phyloP scores from a whole-genome alignment of 2,888 invertebrate genomes.

The Drosophila subsilvestris region DNA sequence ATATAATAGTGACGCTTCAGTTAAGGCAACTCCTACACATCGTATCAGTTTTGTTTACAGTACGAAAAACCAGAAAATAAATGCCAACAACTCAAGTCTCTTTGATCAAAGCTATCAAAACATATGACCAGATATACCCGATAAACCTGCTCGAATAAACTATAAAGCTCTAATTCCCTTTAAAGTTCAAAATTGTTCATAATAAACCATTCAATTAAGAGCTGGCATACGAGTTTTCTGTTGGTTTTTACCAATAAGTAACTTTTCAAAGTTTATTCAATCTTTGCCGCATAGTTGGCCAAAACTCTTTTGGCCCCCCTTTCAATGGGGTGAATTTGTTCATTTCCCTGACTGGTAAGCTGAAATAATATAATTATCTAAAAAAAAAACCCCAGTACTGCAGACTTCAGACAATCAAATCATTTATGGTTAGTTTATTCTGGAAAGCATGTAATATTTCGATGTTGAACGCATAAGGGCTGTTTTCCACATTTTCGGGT shows the following conservation, averaged over 20 bases:
- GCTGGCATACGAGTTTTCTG: too few species aligned
- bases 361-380: slow-evolving; percentile 78
- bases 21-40: too few species aligned
- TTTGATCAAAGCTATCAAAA: not conserved
- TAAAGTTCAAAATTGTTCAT: not conserved
- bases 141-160: not conserved
- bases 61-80: too few species aligned
- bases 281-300: not conserved
- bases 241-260: not conserved
- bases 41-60: too few species aligned
- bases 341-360: slow-evolving; percentile 74
- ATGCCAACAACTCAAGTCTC: too few species aligned
- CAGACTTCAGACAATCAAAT: slow-evolving; percentile 61
- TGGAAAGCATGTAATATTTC: slow-evolving; percentile 23
- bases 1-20: not conserved
- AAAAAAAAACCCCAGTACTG: slow-evolving; percentile 48
- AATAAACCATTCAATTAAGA: not conserved
- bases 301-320: not conserved
- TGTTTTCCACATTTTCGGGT: not conserved
- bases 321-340: slow-evolving; percentile 59
- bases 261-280: not conserved
- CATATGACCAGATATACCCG: not conserved
- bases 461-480: slow-evolving; percentile 1
- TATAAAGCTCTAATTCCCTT: not conserved
- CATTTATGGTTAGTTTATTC: slow-evolving; percentile 59